These are phyloP conservation scores for Sebastes kiyomatsui DNA, from an alignment of 2,797 vertebrate genomes.

Conservation along the genomic window DNA sequence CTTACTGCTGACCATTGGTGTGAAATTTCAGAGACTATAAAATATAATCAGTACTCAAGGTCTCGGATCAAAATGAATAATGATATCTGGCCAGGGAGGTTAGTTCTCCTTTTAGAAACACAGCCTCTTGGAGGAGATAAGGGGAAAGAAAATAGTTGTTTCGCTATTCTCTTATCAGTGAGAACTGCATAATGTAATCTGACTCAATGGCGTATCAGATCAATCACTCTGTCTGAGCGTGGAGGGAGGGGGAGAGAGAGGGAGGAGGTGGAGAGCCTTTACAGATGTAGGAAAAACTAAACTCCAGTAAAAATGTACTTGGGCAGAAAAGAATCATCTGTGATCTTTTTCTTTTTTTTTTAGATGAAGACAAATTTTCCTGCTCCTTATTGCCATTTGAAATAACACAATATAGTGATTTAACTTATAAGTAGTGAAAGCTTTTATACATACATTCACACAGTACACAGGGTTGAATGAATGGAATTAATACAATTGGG, in stretches of 20 bases:
- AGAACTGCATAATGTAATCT: slow-evolving; percentile 81
- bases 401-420: neutral
- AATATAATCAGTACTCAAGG: slow-evolving; percentile 69
- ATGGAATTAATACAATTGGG: neutral
- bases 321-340: neutral
- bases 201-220: slow-evolving; percentile 77
- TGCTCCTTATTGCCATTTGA: neutral
- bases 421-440: neutral
- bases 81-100: slow-evolving; percentile 69
- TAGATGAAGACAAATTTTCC: neutral
- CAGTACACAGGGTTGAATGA: neutral
- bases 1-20: slow-evolving; percentile 32
- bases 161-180: slow-evolving; percentile 74
- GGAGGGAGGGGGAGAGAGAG: neutral
- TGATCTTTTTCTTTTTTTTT: neutral
- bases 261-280: neutral
- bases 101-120: slow-evolving; percentile 76
- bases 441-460: neutral
- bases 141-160: slow-evolving; percentile 79
- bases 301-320: neutral
- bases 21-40: slow-evolving; percentile 61
- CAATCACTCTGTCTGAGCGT: slow-evolving; percentile 69
- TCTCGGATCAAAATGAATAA: slow-evolving; percentile 76
- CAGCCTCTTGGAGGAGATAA: slow-evolving; percentile 75
- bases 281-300: slow-evolving; percentile 21